Evolutionary conservation across 1,140 invertebrate species (phyloP).

Genomic region (Bombus turneri): DNA sequence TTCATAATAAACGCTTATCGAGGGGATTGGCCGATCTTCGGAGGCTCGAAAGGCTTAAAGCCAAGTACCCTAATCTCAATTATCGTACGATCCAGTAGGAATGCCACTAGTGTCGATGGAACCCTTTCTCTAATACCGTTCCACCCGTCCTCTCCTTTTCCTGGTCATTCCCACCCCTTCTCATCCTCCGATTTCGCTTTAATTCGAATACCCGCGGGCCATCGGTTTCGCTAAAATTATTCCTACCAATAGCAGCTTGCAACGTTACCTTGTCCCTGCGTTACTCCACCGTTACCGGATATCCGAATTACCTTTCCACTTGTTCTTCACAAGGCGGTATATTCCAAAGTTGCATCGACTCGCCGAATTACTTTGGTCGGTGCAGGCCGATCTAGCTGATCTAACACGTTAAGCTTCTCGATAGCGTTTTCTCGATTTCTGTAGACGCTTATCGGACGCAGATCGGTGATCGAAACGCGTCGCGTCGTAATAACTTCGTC

Average conservation of each 20-base stretch:
- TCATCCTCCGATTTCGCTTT: slow-evolving; percentile 56
- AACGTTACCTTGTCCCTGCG: background rate
- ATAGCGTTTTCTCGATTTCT: background rate
- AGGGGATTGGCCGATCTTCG: slow-evolving; percentile 60
- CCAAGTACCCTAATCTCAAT: slow-evolving; percentile 67
- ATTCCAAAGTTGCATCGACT: background rate
- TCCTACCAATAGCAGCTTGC: slow-evolving; percentile 3
- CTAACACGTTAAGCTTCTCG: background rate
- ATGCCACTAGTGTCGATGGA: slow-evolving; percentile 56
- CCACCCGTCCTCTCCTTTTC: slow-evolving; percentile 2
- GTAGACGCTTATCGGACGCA: background rate
- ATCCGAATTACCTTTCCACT: slow-evolving; percentile 6
- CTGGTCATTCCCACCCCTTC: slow-evolving; percentile 14
- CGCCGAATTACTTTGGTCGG: background rate
- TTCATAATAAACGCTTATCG: slow-evolving; percentile 70
- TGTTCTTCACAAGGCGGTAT: too few relatives aligned
- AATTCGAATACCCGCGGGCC: slow-evolving; percentile 74
- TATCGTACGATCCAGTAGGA: slow-evolving; percentile 59
- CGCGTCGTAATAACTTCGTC: background rate
- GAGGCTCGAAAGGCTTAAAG: slow-evolving; percentile 61
- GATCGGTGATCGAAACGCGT: background rate
- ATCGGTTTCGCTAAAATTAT: slow-evolving; percentile 71
- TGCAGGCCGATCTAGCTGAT: background rate
- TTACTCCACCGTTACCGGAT: background rate
- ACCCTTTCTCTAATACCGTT: slow-evolving; percentile 64